Base-by-base conservation (phyloP, 37 sponge, comb jelly and placozoan genomes). In the Diacarnus erythraeanus region DNA sequence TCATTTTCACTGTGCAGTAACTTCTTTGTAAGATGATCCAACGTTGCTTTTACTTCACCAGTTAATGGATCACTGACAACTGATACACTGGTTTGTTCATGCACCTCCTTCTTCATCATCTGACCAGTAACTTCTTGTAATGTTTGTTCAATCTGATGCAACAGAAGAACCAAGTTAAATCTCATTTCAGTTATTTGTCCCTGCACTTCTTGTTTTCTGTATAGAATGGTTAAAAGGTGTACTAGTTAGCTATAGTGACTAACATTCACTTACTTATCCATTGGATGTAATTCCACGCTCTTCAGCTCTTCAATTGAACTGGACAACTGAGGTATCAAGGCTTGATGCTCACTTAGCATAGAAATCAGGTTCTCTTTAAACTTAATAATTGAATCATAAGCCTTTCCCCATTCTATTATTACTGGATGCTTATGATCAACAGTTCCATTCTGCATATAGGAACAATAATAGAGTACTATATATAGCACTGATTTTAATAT, bases 101-200 rank as follows among this genome's bases (percentile, higher is more conserved):
- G 10, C 6, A 47, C 51, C 6, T 12, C 6, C n/a, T n/a, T n/a
- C n/a, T n/a, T n/a, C 66, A 31, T 30, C 66, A 65, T 65, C 9
- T 65, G 33, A 5, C 2, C 31, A 10, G 51, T 21, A 38, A 35
- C 17, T 47, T 85, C 80, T 22, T 83, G 84, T 6, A 89, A 69
- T 1, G 72, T 75, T 36, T 78, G 80, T 72, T 89, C 86, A 42
- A 90, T 71, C 73, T 85, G 77, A 31, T 82, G 82, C 30, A 90
- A 74, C 25, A 82, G 10, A n/a, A 81, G 78, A 20, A 74, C 44
- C 21, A 90, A 75, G 36, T 59, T 81, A 75, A 81, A 85, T 29
- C 86, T 76, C 82, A 85, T 90, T 66, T 85, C 77, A 12, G 91
- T 86, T 41, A 90, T 71, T 69, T 90, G 82, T 2, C 78, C 83